phyloP scores from a whole-genome alignment of 2,113 vertebrate genomes.

The Abramis brama region DNA sequence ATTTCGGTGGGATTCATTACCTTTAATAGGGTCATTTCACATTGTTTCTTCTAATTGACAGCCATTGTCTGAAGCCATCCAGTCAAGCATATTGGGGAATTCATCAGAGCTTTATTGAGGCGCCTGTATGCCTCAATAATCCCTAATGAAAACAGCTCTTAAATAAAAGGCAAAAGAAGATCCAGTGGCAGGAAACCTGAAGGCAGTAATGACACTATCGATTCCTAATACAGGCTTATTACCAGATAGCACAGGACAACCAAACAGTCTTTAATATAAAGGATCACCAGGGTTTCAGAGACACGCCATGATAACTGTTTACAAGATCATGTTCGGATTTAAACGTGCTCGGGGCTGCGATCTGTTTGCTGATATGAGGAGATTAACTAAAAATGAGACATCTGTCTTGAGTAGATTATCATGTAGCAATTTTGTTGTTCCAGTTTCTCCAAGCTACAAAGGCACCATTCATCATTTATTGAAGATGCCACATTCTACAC shows the following conservation, averaged over 20 bases:
- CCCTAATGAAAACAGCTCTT: slow-evolving; percentile 49
- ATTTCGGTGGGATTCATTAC: slow-evolving; percentile 51
- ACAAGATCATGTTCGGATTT: slow-evolving; percentile 8
- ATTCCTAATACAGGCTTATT: slow-evolving; percentile 38
- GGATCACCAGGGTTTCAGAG: slow-evolving; percentile 17
- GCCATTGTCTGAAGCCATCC: slow-evolving; percentile 43
- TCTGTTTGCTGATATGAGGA: slow-evolving; percentile 10
- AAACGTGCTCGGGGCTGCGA: neutral
- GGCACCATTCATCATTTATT: slow-evolving; percentile 1
- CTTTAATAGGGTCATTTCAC: slow-evolving; percentile 46
- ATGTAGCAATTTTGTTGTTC: slow-evolving; percentile 20
- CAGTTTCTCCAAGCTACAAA: slow-evolving; percentile 2
- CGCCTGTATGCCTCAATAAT: slow-evolving; percentile 44
- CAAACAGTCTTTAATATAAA: slow-evolving; percentile 38
- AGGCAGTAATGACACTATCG: slow-evolving; percentile 43
- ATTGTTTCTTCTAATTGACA: slow-evolving; percentile 51
- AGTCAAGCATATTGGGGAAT: slow-evolving; percentile 49
- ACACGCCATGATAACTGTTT: slow-evolving; percentile 13
- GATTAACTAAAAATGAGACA: slow-evolving; percentile 36
- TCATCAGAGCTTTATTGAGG: slow-evolving; percentile 38
- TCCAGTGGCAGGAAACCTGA: slow-evolving; percentile 45
- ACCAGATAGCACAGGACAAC: slow-evolving; percentile 17
- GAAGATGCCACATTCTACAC: neutral
- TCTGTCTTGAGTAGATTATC: slow-evolving; percentile 9
- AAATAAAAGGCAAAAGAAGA: slow-evolving; percentile 35